These are phyloP conservation scores for Antedon mediterranea DNA, from an alignment of 53 echinoderm and acorn worm genomes.

Conservation along the genomic window DNA sequence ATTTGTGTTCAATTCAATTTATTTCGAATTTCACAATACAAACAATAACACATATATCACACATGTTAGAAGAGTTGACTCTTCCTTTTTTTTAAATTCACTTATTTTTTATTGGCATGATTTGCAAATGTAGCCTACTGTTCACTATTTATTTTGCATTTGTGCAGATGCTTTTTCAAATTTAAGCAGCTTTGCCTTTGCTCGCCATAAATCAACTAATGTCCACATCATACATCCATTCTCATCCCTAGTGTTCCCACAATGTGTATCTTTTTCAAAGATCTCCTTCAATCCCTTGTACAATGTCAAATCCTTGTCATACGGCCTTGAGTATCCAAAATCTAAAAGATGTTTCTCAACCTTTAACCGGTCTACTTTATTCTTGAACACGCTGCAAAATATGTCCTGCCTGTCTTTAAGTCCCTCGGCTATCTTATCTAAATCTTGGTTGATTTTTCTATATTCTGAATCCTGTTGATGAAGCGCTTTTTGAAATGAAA, in stretches of 20 bases:
- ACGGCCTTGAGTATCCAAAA: constrained; percentile 26
- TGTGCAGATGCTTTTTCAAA: constrained; percentile 11
- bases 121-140: no score
- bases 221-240: constrained; percentile 90
- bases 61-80: no score
- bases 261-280: constrained; percentile 38
- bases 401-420: constrained; percentile 55
- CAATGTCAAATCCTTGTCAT: constrained; percentile 42
- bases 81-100: no score
- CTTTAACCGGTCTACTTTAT: constrained; percentile 14
- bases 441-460: constrained; percentile 18
- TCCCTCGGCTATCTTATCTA: constrained; percentile 31
- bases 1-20: no score
- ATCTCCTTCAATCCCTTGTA: constrained; percentile 42
- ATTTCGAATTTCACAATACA: no score
- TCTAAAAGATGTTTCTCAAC: constrained; percentile 32
- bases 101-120: no score
- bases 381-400: constrained; percentile 34
- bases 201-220: constrained; percentile 55
- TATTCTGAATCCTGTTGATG: constrained; percentile 13
- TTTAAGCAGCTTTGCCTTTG: constrained; percentile 36
- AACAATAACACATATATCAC: no score
- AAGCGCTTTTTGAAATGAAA: background rate
- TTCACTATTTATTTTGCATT: background rate
- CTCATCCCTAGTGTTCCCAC: constrained; percentile 8